Conservation (phyloP, 2,888 invertebrate species). For the Platycheirus rosarum region DNA sequence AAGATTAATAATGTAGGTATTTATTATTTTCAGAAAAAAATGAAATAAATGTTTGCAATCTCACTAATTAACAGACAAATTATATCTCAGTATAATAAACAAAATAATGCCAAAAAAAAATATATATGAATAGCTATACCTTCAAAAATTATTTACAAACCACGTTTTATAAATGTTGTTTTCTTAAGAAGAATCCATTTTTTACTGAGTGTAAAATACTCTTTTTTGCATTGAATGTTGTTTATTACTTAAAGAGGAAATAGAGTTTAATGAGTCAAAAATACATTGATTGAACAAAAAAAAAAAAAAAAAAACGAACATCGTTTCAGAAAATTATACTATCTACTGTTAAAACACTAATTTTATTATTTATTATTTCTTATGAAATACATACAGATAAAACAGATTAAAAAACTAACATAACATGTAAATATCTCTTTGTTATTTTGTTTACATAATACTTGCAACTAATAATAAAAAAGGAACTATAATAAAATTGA, state of each 20-base stretch:
- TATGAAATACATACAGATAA: conserved; percentile 19
- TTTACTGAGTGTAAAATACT: conserved; percentile 8
- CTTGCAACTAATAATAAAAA: conserved; percentile 54
- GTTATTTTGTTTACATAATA: conserved; percentile 59
- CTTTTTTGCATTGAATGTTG: conserved; percentile 30
- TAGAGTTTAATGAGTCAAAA: conserved; percentile 33
- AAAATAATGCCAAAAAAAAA: conserved; percentile 49
- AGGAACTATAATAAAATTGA: conserved; percentile 60
- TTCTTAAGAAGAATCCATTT: conserved; percentile 19
- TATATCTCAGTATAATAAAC: conserved; percentile 38
- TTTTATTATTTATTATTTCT: conserved; percentile 55
- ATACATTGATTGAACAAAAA: conserved; percentile 28
- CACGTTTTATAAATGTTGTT: conserved; percentile 36
- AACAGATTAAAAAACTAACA: conserved; percentile 31
- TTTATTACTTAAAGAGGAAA: conserved; percentile 6
- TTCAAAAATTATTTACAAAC: conserved; percentile 42
- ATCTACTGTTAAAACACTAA: conserved; percentile 28
- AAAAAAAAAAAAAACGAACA: conserved; percentile 18
- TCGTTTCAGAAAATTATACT: conserved; percentile 23
- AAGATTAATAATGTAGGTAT: conserved; percentile 15
- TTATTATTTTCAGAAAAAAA: conserved; percentile 40
- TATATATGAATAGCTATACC: conserved; percentile 28
- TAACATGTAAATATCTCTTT: conserved; percentile 59
- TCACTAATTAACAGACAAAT: conserved; percentile 34
- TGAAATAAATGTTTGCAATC: conserved; percentile 52